A percentile compares a stretch with the other conserved stretches of the same genome.
phyloP scores from a whole-genome alignment of 2,888 invertebrate species.

The Sepiola atlantica region DNA sequence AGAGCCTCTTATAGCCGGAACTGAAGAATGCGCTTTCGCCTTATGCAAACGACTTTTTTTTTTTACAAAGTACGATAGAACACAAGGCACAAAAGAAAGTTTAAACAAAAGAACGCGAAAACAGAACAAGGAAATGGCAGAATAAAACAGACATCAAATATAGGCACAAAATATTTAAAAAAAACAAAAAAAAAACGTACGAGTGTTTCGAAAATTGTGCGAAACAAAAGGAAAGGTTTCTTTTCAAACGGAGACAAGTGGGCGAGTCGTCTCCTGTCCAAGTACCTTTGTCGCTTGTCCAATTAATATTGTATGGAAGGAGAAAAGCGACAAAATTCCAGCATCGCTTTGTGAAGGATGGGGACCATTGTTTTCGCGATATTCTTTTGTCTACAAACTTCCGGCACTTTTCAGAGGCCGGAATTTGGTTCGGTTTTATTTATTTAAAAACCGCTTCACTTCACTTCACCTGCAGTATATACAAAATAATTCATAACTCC shows the following conservation, averaged over 20 bases:
- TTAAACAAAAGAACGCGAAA: neutral
- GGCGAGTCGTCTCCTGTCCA: neutral
- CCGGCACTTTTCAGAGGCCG: neutral
- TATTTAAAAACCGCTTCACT: neutral
- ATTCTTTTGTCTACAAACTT: neutral
- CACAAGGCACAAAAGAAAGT: neutral
- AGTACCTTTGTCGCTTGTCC: neutral
- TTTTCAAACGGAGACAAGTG: neutral
- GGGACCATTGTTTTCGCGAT: neutral
- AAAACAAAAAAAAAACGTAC: neutral
- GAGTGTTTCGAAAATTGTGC: neutral
- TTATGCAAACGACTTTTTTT: neutral
- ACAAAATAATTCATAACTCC: neutral
- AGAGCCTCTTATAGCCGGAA: neutral
- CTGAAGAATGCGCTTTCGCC: constrained; percentile 32
- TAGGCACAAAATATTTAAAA: neutral
- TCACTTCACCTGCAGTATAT: neutral
- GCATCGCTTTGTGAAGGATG: neutral
- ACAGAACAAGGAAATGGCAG: neutral
- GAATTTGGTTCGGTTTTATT: neutral
- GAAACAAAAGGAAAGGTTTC: neutral
- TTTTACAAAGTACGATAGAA: neutral
- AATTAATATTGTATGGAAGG: neutral
- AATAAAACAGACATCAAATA: neutral
- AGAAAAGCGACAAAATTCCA: neutral